These are phyloP conservation scores for Phylloscopus whistleri DNA, from an alignment of 2,113 vertebrate species.

Conservation along the genomic window DNA sequence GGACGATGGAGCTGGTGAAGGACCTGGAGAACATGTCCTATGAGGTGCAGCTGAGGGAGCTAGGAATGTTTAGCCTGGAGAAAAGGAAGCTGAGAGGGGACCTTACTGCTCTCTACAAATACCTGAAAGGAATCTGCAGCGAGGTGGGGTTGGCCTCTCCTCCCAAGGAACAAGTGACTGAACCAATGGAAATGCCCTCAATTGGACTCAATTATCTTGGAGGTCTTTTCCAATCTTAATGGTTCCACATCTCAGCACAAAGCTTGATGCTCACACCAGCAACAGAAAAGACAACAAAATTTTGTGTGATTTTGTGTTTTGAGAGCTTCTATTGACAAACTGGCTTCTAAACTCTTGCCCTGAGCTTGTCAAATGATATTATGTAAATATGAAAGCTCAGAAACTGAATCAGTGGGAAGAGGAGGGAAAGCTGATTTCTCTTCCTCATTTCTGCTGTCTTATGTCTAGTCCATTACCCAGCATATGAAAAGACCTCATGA, in stretches of 20 bases:
- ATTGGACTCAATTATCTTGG: background rate
- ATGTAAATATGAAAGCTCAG: background rate
- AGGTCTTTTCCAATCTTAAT: background rate
- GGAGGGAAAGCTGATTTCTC: background rate
- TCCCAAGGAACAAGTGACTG: background rate
- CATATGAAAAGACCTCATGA: background rate
- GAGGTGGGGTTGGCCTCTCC: background rate
- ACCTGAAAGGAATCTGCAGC: background rate
- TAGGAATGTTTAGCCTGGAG: background rate
- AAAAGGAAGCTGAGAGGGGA: background rate
- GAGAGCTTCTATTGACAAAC: background rate
- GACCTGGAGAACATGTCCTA: background rate
- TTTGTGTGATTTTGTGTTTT: background rate
- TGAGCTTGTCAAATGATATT: background rate
- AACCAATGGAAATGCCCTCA: background rate
- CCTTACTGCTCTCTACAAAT: background rate
- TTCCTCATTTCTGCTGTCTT: background rate
- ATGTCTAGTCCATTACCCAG: background rate
- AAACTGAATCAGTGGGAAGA: background rate
- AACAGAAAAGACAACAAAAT: background rate
- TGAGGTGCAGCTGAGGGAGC: background rate
- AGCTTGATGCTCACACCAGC: background rate
- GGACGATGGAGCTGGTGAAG: fast-evolving
- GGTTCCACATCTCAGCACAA: background rate
- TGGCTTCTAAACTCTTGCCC: background rate